A percentile compares a stretch with the other conserved stretches of the same genome.
Conservation (phyloP, 2,113 vertebrate genomes). For the Notiomystis cincta region DNA sequence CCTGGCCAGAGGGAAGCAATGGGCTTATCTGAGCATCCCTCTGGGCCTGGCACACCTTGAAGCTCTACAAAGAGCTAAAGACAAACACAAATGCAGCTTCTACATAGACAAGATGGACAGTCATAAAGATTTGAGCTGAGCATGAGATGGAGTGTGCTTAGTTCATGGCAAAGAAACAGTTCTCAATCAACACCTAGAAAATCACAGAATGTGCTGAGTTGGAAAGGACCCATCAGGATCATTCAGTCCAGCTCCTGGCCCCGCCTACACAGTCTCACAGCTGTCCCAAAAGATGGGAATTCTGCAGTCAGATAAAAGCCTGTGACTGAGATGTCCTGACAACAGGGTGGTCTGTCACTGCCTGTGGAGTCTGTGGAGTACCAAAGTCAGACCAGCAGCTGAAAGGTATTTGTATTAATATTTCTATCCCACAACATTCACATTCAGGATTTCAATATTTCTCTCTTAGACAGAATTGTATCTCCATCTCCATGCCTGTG, state of each 20-base stretch:
- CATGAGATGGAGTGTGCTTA: neutral
- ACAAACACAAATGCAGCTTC: neutral
- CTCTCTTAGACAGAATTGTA: neutral
- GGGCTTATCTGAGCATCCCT: neutral
- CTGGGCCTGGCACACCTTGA: neutral
- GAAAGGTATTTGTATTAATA: neutral
- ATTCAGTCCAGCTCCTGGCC: neutral
- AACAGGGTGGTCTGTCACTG: neutral
- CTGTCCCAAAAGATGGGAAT: neutral
- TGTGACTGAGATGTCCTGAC: neutral
- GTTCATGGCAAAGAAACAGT: neutral
- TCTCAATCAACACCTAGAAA: neutral
- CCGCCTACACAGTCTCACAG: neutral
- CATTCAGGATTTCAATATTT: neutral
- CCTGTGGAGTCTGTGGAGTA: neutral
- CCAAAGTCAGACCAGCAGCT: neutral
- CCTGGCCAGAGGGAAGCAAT: neutral
- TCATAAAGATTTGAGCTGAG: neutral
- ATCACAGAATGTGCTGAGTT: neutral
- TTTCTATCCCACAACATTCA: neutral
- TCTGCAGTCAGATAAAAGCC: neutral
- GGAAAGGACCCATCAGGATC: neutral
- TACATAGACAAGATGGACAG: neutral
- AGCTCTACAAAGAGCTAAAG: neutral
- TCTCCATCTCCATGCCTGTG: neutral